Conservation (phyloP, 2,888 invertebrate species). For the Cremastobaeus sp. region DNA sequence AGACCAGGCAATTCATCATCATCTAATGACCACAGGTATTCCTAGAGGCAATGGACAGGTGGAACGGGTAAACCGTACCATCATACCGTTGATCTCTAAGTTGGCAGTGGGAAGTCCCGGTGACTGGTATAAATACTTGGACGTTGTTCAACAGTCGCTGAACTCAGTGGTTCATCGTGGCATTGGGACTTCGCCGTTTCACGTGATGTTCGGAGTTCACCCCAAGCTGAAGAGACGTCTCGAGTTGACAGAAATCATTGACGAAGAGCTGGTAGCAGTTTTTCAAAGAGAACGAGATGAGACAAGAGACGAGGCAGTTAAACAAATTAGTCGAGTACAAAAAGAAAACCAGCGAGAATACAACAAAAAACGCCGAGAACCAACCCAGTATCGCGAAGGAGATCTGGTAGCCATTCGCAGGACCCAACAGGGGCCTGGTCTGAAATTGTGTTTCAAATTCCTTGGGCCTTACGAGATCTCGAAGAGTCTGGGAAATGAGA, state of each 20-base stretch:
- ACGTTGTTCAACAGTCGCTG: not conserved
- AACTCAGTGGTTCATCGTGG: not conserved
- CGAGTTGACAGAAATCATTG: not conserved
- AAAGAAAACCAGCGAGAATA: not conserved
- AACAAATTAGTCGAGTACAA: not conserved
- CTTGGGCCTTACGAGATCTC: not conserved
- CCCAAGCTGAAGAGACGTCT: not conserved
- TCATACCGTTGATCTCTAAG: not conserved
- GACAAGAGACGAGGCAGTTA: not conserved
- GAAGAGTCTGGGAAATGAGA: not conserved
- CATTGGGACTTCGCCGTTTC: not conserved
- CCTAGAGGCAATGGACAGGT: not conserved
- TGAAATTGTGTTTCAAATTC: not conserved
- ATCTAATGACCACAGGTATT: not conserved
- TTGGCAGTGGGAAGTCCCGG: not conserved
- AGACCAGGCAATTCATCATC: not conserved
- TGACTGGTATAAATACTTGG: not conserved
- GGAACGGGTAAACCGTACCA: not conserved
- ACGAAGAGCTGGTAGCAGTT: not conserved
- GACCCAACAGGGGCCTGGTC: not conserved
- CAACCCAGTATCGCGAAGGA: not conserved
- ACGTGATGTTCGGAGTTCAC: not conserved
- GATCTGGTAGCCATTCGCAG: not conserved
- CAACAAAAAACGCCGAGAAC: not conserved
- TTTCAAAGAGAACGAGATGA: not conserved